Conservation (phyloP, 2,888 invertebrate species). For the Drosophila mimica region DNA sequence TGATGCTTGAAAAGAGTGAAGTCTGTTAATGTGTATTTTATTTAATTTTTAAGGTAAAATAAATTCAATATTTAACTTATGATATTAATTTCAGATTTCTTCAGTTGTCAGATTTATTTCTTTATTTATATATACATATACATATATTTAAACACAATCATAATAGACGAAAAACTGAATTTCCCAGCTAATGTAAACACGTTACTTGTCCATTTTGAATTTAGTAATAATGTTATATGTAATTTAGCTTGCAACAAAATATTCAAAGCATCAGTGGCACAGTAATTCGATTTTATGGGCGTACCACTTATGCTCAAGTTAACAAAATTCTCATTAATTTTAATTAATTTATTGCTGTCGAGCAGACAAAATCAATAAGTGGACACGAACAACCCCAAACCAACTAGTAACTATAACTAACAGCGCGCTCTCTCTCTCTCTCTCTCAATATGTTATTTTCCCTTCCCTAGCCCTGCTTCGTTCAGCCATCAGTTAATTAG, state of each 20-base stretch:
- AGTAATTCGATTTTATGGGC: conserved; percentile 6
- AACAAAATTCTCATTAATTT: conserved; percentile 51
- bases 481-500: conserved; percentile 48
- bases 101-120: neutral
- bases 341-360: conserved; percentile 44
- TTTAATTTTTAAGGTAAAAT: neutral
- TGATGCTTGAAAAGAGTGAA: neutral
- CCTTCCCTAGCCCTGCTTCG: neutral
- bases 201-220: conserved; percentile 5
- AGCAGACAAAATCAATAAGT: conserved; percentile 49
- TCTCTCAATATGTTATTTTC: too few species aligned
- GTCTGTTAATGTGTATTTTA: neutral
- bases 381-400: conserved; percentile 1
- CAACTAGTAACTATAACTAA: conserved; percentile 7
- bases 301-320: conserved; percentile 29
- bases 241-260: conserved; percentile 8
- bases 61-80: neutral
- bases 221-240: conserved; percentile 18
- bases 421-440: neutral
- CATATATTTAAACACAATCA: neutral
- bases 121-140: neutral
- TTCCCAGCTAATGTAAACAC: neutral
- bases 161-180: too few species aligned
- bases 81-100: too few species aligned
- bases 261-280: neutral